Base-by-base conservation (phyloP, 2,888 invertebrate genomes). In the Epirrhoe tristata region DNA sequence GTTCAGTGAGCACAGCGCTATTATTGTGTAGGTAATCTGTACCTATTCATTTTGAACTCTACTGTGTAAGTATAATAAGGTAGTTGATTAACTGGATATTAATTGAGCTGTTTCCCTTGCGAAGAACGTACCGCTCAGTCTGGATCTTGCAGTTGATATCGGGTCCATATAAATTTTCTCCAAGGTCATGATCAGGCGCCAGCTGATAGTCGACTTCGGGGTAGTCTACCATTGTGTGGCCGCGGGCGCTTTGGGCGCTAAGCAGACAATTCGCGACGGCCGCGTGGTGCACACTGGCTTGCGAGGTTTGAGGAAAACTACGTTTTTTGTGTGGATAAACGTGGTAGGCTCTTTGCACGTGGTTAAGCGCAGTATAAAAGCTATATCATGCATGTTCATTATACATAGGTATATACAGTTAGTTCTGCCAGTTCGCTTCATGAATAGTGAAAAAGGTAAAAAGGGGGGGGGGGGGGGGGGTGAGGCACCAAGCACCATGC, bases 141-240 rank as follows among this genome's bases (percentile, higher is more conserved):
- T 56, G 43, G 51, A 56, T 51, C 34, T 55, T 46, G 56, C 46
- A 51, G 10, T 50, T 58, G 16, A 54, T 55, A 51, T 65, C 53
- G 24, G 39, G n/a, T 39, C 59, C 54, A 36, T 48, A 48, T 34
- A 39, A 57, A 52, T 52, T 56, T 14, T 46, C 56, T 34, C 56
- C 50, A 24, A 39, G 43, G 32, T 65, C 53, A 51, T 36, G 6
- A 7, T 60, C 48, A 46, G 36, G n/a, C 12, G 39, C 52, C 16
- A 63, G 48, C 53, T 53, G 58, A 36, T 57, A 66, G 8, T 66
- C 56, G 5, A 66, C 60, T n/a, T 60, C 43, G 24, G 60, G 60
- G 48, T 57, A 66, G 8, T 46, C 65, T 24, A 5, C 52, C 65
- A 66, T 66, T 6, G 24, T 56, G 6, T 16, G 6, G 36, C 34